phyloP scores from a whole-genome alignment of 37 sponge, comb jelly and placozoan species.

The Theonella swinhoei region DNA sequence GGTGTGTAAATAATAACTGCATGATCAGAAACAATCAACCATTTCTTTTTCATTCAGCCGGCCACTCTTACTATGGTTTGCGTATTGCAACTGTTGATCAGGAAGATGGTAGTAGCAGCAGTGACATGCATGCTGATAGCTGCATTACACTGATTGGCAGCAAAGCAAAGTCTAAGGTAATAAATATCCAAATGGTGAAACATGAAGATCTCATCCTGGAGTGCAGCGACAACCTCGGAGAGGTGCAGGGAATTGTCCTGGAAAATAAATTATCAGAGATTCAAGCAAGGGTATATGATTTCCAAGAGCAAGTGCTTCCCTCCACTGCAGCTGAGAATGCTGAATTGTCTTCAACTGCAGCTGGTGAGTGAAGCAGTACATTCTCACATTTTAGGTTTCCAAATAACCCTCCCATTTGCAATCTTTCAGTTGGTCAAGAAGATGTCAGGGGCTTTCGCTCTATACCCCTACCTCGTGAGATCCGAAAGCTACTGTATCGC shows the following conservation, averaged over 20 bases:
- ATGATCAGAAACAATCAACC: too few species aligned
- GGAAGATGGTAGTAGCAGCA: slow-evolving; percentile 2
- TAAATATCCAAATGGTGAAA: too few species aligned
- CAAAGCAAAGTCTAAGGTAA: not conserved
- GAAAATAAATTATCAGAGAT: slow-evolving; percentile 11
- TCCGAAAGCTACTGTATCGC: too few species aligned
- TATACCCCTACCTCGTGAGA: too few species aligned
- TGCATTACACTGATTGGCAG: slow-evolving; percentile 19
- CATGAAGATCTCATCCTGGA: slow-evolving; percentile 38
- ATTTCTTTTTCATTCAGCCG: too few species aligned
- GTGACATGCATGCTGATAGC: not conserved
- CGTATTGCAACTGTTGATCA: slow-evolving; percentile 35
- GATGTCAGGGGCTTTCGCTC: too few species aligned
- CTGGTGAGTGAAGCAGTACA: slow-evolving; percentile 29
- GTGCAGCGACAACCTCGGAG: slow-evolving; percentile 23
- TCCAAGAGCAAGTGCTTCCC: slow-evolving; percentile 34
- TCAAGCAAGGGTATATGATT: not conserved
- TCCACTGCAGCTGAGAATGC: slow-evolving; percentile 41
- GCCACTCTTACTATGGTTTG: too few species aligned
- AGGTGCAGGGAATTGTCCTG: slow-evolving; percentile 20
- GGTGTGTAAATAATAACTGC: too few species aligned
- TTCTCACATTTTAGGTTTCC: too few species aligned
- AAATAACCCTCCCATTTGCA: too few species aligned
- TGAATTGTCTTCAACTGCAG: not conserved
- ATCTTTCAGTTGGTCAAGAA: too few species aligned